Evolutionary conservation across 2,113 vertebrate genomes (phyloP).

Genomic region (Oceanites oceanicus): DNA sequence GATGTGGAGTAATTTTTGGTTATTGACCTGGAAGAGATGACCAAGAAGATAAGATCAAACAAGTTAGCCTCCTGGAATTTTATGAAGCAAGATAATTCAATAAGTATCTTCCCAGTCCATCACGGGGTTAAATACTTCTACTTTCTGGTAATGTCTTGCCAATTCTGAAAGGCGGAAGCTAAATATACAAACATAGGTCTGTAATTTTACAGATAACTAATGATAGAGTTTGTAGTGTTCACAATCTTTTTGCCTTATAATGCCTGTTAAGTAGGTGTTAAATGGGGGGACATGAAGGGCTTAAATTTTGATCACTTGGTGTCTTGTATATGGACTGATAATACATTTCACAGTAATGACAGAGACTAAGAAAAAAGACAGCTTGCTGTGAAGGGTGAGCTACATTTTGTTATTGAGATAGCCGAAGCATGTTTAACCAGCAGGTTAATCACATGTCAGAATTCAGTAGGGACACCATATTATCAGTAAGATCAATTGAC

Average conservation of each 20-base stretch:
- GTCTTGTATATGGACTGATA: background rate
- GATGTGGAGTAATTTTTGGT: constrained; percentile 30
- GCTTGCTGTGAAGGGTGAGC: background rate
- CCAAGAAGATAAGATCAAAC: constrained; percentile 26
- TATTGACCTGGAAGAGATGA: constrained; percentile 27
- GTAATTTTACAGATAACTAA: background rate
- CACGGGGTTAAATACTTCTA: background rate
- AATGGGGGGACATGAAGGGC: background rate
- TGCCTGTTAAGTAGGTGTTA: background rate
- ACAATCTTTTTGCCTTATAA: background rate
- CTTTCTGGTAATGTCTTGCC: background rate
- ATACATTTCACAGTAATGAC: background rate
- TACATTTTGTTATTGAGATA: background rate
- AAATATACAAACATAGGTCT: background rate
- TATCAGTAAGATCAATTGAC: background rate
- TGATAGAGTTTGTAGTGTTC: background rate
- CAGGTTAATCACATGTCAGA: background rate
- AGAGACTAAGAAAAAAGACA: background rate
- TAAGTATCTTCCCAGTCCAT: background rate
- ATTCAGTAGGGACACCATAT: background rate
- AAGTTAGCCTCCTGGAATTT: background rate
- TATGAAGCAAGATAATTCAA: background rate
- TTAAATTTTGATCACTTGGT: background rate
- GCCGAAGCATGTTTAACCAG: background rate
- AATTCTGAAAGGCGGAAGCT: background rate